These are phyloP conservation scores for Bombylius discolor DNA, from an alignment of 2,888 invertebrate genomes.

Conservation along the genomic window DNA sequence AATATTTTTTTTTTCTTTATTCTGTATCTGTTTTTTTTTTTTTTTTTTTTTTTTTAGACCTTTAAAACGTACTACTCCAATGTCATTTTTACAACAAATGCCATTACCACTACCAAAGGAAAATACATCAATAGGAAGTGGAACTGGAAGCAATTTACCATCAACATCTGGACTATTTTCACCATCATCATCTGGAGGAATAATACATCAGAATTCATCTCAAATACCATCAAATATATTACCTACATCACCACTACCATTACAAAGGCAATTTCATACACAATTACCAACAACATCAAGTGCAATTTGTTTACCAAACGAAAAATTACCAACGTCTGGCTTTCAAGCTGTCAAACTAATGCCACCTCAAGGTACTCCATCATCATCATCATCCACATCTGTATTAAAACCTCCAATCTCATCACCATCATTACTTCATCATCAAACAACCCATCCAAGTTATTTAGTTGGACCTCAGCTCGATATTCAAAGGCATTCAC, in stretches of 20 bases:
- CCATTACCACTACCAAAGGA: conserved; percentile 13
- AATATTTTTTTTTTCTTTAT: not conserved
- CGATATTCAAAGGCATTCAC: conserved; percentile 74
- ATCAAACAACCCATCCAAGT: conserved; percentile 27
- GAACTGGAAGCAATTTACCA: conserved; percentile 17
- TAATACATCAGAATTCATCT: conserved; percentile 6
- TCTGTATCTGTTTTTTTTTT: no score
- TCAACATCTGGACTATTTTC: conserved; percentile 28
- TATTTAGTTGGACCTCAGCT: conserved; percentile 34
- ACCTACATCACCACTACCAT: conserved; percentile 31
- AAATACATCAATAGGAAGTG: conserved; percentile 4
- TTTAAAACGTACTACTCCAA: conserved; percentile 15
- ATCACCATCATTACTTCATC: conserved; percentile 32
- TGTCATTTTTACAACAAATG: conserved; percentile 15
- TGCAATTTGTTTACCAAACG: conserved; percentile 6
- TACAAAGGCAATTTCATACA: conserved; percentile 27
- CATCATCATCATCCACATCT: not conserved
- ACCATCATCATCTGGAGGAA: conserved; percentile 6
- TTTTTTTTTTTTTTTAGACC: conserved; percentile 12
- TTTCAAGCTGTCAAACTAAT: conserved; percentile 13
- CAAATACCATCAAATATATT: conserved; percentile 17
- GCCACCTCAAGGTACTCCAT: conserved; percentile 7
- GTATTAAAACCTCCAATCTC: conserved; percentile 26
- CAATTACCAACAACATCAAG: conserved; percentile 10
- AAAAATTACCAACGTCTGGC: conserved; percentile 16